phyloP scores from a whole-genome alignment of 2,797 vertebrate genomes.

The Molossus alvarezi region DNA sequence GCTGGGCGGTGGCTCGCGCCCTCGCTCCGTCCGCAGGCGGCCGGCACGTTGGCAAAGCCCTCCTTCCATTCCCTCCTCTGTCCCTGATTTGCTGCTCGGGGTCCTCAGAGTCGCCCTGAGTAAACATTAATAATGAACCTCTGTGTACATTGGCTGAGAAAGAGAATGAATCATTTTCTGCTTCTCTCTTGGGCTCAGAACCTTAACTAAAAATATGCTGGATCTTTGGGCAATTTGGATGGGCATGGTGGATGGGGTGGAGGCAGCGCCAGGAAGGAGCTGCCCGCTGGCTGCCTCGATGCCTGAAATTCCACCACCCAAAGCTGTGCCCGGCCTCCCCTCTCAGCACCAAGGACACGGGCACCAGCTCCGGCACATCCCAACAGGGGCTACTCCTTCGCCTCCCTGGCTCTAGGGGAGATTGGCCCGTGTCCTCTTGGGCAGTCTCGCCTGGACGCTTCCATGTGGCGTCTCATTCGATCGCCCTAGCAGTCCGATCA shows the following conservation, averaged over 20 bases:
- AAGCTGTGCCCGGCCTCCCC: not conserved
- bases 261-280: not conserved
- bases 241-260: not conserved
- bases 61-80: conserved; percentile 43
- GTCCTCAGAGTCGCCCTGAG: conserved; percentile 71
- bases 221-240: not conserved
- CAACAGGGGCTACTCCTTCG: not conserved
- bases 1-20: not conserved
- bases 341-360: not conserved
- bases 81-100: conserved; percentile 65
- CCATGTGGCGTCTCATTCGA: not conserved
- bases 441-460: not conserved
- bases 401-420: not conserved
- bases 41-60: conserved; percentile 67
- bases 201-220: conserved; percentile 56
- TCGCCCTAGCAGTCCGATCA: not conserved
- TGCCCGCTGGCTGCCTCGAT: not conserved
- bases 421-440: not conserved
- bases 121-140: conserved; percentile 85
- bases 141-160: conserved; percentile 86
- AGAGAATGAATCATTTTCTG: conserved; percentile 84
- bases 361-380: not conserved
- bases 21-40: conserved; percentile 50
- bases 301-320: not conserved
- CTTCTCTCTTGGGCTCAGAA: conserved; percentile 61